These are phyloP conservation scores for Druceiella hillmani DNA, from an alignment of 2,888 invertebrate genomes.

Conservation along the genomic window DNA sequence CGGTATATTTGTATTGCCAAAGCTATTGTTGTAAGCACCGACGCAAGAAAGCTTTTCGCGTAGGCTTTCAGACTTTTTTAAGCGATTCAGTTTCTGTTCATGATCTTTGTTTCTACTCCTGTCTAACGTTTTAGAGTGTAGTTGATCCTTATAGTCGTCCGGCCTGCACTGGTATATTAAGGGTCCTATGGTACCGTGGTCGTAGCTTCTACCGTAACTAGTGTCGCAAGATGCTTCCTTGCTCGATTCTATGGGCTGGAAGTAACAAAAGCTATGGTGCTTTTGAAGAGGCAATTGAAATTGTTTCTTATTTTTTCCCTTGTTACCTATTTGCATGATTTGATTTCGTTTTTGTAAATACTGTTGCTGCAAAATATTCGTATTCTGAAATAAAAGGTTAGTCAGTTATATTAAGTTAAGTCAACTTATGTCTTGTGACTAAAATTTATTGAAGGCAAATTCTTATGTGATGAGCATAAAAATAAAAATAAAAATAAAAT, in stretches of 20 bases:
- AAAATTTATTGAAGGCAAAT: no score
- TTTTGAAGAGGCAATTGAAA: conserved; percentile 61
- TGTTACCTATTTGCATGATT: conserved; percentile 48
- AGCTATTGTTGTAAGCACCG: conserved; percentile 42
- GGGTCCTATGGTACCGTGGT: conserved; percentile 43
- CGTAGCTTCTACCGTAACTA: conserved; percentile 39
- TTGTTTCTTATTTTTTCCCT: conserved; percentile 54
- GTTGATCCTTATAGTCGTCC: conserved; percentile 31
- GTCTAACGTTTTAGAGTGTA: conserved; percentile 43
- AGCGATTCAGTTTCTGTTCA: conserved; percentile 41
- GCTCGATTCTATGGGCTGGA: conserved; percentile 59
- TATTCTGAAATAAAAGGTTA: conserved; percentile 50
- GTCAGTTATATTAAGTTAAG: no score
- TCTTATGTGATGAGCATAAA: no score
- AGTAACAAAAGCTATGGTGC: conserved; percentile 62
- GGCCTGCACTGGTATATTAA: conserved; percentile 41
- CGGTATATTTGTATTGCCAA: conserved; percentile 39
- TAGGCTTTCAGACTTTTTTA: conserved; percentile 49
- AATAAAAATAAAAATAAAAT: no score
- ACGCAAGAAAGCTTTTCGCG: conserved; percentile 48
- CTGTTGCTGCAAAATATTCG: conserved; percentile 53
- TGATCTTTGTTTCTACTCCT: conserved; percentile 42
- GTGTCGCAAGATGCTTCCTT: conserved; percentile 46
- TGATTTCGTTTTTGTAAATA: conserved; percentile 53
- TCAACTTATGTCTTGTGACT: no score